These are phyloP conservation scores for Acrocephalus arundinaceus DNA, from an alignment of 2,113 vertebrate genomes.

Conservation along the genomic window DNA sequence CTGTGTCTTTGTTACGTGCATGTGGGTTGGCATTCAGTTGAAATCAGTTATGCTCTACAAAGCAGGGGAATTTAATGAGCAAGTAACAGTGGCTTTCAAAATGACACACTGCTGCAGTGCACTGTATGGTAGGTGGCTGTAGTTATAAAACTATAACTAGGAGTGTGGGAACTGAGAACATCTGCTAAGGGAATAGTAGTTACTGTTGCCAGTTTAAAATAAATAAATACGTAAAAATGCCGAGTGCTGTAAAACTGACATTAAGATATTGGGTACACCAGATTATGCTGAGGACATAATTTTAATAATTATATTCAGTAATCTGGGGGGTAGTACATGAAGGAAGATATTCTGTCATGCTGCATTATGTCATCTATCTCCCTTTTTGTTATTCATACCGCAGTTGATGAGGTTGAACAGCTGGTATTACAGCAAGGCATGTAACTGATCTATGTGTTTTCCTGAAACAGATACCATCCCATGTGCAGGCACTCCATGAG, in stretches of 20 bases:
- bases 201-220: neutral
- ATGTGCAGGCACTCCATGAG: neutral
- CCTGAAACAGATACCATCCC: neutral
- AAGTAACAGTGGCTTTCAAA: neutral
- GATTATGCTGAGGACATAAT: neutral
- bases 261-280: neutral
- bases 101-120: neutral
- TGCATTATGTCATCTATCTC: neutral
- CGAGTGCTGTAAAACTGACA: neutral
- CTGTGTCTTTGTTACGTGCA: neutral
- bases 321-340: neutral
- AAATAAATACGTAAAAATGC: neutral
- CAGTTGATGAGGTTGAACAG: neutral
- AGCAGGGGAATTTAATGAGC: neutral
- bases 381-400: neutral
- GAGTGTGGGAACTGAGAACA: conserved; percentile 1
- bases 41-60: neutral
- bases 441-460: conserved; percentile 28
- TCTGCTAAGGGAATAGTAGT: neutral
- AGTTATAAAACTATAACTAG: neutral
- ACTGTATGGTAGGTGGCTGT: neutral
- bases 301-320: neutral
- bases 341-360: neutral
- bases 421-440: neutral
- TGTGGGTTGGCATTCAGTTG: neutral